Base-by-base conservation (phyloP, 2,797 vertebrate genomes). In the Apodemus agrarius region DNA sequence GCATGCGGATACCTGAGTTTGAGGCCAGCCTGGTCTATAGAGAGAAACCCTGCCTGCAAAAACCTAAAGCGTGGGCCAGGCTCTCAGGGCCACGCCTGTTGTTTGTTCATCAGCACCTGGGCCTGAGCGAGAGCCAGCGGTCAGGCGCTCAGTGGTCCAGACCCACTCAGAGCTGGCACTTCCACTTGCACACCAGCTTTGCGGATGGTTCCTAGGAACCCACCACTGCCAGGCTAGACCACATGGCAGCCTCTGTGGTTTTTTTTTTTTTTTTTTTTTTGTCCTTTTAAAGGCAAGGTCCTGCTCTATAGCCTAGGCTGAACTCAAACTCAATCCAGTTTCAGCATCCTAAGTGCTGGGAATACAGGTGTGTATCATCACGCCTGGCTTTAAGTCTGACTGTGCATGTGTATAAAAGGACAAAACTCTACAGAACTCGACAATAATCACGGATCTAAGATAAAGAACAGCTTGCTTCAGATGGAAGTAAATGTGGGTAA, bases 381-480 rank as follows among this genome's bases (percentile, higher is more conserved):
- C 16, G 57, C 37, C 9, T 57, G 63, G 63, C 63, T 69, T 37
- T 69, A 52, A 52, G 43, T 46, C 29, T 83, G 37, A 84, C 82
- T 22, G 95, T 95, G 92, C 72, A 87, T 46, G 7, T 90, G 96
- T 19, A 94, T 96, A 94, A 97, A 86, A 76, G 46, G 43, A 95
- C 82, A 97, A 97, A 97, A 96, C 90, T 84, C 83, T 40, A 94
- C 67, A 97, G 96, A 97, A 97, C 93, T 88, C 54, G 97, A 98
- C 95, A 98, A 97, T 96, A 97, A 96, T 98, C 87, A 91, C 63
- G 84, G 94, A 91, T 96, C 86, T 90, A 82, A 89, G 63, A 84
- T 92, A 69, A 81, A 76, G 29, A 95, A 81, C 11, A 52, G 43
- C 81, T 84, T 67, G 46, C 89, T 97, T 92, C 69, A 81, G 46